Evolutionary conservation across 2,888 invertebrate species (phyloP), one percentile per base, ranked within the genome.

Genomic region (Megastigmus dorsalis): DNA sequence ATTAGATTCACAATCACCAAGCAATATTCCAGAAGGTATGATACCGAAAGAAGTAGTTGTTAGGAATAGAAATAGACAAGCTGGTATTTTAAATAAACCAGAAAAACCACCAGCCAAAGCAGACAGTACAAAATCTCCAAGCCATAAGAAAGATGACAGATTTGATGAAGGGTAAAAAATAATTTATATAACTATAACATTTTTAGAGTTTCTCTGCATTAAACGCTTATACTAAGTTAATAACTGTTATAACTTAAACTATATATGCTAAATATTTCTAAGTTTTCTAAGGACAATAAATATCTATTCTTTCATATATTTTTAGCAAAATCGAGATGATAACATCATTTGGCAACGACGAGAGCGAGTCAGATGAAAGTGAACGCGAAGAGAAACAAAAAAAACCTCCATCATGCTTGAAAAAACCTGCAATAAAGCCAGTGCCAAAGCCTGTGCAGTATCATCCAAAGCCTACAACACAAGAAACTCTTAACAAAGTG

Each of bases 291-390:
- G n/a, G n/a, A n/a, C n/a, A n/a, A n/a, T n/a, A n/a, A n/a, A n/a
- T n/a, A 9, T 23, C 70, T 41, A 41, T 3, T 48, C 18, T 38
- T 52, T 38, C 3, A 36, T 66, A n/a, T 60, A 10, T n/a, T 30
- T 67, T 48, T 33, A 68, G 68, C 63, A 90, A 90, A 89, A 90
- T 91, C 79, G 90, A 90, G 80, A 88, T 91, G 84, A 91, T 92
- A 77, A 90, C 91, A 4, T 91, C 90, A 0, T 91, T 90, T 81
- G 90, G 89, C n/a, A 89, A 89, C 48, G 90, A 90, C 45, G 90
- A 90, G 33, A 87, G 84, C 48, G 88, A 88, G 43, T 84, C 86
- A 1, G 85, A 86, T 10, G 80, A 78, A 9, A 83, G 84, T 20
- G 82, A 84, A 3, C 80, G 78, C 18, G 82, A 75, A 23, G 63